phyloP scores from a whole-genome alignment of 2,888 invertebrate genomes.

The Euplagia quadripunctaria region DNA sequence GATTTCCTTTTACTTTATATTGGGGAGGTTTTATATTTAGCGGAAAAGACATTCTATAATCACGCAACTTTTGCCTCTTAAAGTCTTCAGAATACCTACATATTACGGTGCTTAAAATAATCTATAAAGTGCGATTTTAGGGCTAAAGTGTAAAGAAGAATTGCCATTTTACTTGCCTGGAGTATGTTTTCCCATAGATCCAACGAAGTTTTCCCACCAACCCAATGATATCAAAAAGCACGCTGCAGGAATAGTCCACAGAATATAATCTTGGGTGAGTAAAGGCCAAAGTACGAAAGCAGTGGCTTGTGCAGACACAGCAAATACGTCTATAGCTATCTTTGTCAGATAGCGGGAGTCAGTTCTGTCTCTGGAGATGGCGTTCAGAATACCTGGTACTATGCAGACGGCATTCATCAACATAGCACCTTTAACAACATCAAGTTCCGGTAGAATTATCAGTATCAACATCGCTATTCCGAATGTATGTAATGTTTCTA shows the following conservation, averaged over 20 bases:
- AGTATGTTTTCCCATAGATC: constrained; percentile 66
- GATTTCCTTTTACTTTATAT: no score
- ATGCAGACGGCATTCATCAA: constrained; percentile 94
- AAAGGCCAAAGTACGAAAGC: constrained; percentile 91
- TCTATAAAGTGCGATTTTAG: neutral
- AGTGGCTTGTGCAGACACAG: constrained; percentile 89
- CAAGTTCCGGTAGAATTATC: constrained; percentile 92
- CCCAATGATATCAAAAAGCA: constrained; percentile 91
- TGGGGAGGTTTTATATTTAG: no score
- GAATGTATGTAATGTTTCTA: constrained; percentile 93
- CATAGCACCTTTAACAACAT: constrained; percentile 94
- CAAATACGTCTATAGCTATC: constrained; percentile 86
- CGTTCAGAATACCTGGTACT: constrained; percentile 92
- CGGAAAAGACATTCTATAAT: no score
- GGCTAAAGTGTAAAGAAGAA: neutral
- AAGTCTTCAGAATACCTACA: neutral
- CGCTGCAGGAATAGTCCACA: constrained; percentile 90
- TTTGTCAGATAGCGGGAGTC: constrained; percentile 73
- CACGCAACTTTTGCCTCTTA: no score
- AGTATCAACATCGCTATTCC: constrained; percentile 93
- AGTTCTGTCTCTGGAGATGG: constrained; percentile 74
- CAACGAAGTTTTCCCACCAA: constrained; percentile 95
- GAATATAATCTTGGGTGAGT: constrained; percentile 75
- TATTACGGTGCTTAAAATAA: neutral
- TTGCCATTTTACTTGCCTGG: constrained; percentile 58